Conservation (phyloP, 2,888 invertebrate genomes). For the Oeneis ivallda region DNA sequence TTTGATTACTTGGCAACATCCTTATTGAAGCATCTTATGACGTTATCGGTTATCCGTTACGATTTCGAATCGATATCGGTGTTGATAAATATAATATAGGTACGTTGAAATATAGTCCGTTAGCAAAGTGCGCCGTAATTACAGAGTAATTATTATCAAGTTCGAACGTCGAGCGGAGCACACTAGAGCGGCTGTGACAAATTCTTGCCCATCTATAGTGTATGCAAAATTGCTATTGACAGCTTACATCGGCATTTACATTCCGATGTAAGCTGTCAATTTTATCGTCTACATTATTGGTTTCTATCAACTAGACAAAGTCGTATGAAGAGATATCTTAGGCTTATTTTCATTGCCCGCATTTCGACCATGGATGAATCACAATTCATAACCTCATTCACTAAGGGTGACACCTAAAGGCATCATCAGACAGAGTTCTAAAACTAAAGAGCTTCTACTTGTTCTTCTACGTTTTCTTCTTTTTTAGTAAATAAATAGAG, state of each 20-base stretch:
- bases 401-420: too few relatives aligned
- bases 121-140: slow-evolving; percentile 41
- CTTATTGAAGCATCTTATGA: too few relatives aligned
- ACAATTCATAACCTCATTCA: too few relatives aligned
- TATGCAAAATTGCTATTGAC: slow-evolving; percentile 29
- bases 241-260: slow-evolving; percentile 25
- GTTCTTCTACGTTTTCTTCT: too few relatives aligned
- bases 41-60: too few relatives aligned
- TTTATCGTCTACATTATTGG: neutral
- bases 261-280: neutral
- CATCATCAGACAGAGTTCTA: too few relatives aligned
- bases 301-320: neutral
- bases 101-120: neutral
- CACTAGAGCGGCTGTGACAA: slow-evolving; percentile 42
- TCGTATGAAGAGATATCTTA: neutral
- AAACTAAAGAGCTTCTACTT: too few relatives aligned
- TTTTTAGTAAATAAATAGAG: too few relatives aligned
- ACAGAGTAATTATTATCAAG: slow-evolving; percentile 46
- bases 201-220: slow-evolving; percentile 41
- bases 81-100: too few relatives aligned
- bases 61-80: too few relatives aligned
- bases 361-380: too few relatives aligned
- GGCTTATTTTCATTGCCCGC: neutral
- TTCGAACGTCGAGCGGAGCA: slow-evolving; percentile 41
- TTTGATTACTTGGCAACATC: too few relatives aligned